Evolutionary conservation across 2,113 vertebrate species (phyloP).

Genomic region (Aramus guarauna): DNA sequence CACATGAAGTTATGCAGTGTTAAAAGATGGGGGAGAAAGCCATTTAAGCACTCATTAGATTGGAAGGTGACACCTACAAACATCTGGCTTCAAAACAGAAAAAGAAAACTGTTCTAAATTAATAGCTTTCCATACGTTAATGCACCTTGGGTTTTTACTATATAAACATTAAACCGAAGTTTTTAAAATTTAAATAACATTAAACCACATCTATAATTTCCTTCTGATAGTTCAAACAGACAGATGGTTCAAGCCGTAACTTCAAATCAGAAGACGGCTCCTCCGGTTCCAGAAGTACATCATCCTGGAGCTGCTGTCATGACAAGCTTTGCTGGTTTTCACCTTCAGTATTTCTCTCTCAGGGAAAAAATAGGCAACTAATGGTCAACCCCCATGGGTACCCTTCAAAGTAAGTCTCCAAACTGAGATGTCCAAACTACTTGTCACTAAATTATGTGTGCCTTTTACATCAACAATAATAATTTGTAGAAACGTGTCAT

Average conservation of each 20-base stretch:
- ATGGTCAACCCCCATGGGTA: background rate
- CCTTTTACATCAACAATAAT: background rate
- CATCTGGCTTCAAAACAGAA: slow-evolving; percentile 36
- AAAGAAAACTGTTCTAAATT: slow-evolving; percentile 10
- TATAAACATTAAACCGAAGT: background rate
- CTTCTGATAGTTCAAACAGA: background rate
- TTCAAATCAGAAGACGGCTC: background rate
- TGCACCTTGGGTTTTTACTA: background rate
- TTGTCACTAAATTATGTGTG: background rate
- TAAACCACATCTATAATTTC: background rate
- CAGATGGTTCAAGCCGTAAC: slow-evolving; percentile 21
- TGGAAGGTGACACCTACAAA: slow-evolving; percentile 59
- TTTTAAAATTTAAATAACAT: background rate
- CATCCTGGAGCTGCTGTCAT: background rate
- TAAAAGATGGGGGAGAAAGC: background rate
- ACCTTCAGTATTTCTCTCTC: background rate
- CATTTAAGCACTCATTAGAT: slow-evolving; percentile 4
- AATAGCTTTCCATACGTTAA: background rate
- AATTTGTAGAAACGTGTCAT: background rate
- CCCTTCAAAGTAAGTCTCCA: background rate
- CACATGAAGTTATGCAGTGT: background rate
- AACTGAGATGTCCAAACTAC: background rate
- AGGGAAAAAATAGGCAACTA: background rate
- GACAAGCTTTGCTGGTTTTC: background rate
- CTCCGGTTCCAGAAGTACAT: background rate